Percentiles rank a stretch among this genome's conserved stretches.
These are phyloP conservation scores for Phytoseiulus persimilis DNA, from an alignment of 2,888 invertebrate species.

Conservation along the genomic window DNA sequence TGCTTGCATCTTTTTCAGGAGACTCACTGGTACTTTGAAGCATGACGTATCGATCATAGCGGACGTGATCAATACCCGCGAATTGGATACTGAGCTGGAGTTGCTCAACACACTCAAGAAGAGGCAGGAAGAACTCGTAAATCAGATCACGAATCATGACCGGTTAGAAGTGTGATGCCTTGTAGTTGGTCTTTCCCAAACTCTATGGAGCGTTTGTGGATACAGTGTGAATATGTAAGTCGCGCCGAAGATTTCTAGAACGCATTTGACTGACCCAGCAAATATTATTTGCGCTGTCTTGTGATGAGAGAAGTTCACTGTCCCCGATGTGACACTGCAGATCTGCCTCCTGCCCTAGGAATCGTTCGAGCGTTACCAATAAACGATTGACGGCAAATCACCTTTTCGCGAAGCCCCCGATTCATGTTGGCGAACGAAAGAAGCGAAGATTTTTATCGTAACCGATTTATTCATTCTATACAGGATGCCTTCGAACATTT, in stretches of 20 bases:
- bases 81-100: neutral
- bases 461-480: neutral
- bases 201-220: neutral
- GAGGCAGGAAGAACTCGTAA: neutral
- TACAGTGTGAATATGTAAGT: neutral
- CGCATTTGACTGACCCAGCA: too few species aligned
- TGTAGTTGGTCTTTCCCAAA: neutral
- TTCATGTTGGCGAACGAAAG: neutral
- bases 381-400: too few species aligned
- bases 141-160: conserved; percentile 26
- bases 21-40: conserved; percentile 10
- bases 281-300: too few species aligned
- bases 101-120: neutral
- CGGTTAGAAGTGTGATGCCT: neutral
- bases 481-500: neutral
- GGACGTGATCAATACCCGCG: conserved; percentile 9
- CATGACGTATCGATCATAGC: neutral
- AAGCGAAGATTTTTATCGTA: neutral
- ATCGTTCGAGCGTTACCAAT: too few species aligned
- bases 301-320: too few species aligned
- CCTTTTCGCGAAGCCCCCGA: too few species aligned
- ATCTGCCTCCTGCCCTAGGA: too few species aligned
- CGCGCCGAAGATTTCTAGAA: too few species aligned
- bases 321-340: too few species aligned
- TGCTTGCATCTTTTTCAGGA: neutral